Conservation (phyloP, 1,140 invertebrate species). For the Drosophila athabasca region DNA sequence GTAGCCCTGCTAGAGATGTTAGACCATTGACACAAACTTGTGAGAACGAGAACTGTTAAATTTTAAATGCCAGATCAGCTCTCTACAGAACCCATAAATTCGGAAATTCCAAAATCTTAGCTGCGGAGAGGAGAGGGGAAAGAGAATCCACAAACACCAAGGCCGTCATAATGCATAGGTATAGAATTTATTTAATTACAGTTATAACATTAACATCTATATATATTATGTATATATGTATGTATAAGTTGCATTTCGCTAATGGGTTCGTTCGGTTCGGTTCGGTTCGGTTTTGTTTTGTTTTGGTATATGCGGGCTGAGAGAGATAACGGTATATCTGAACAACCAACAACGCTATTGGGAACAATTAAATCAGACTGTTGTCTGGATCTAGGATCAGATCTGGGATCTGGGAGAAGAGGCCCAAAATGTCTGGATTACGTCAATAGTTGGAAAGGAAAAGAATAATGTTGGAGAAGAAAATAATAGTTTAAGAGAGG, state of each 20-base stretch:
- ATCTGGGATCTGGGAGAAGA: background rate
- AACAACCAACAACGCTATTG: conserved; percentile 40
- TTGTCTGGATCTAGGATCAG: background rate
- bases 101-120: too few species aligned
- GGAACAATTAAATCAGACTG: background rate
- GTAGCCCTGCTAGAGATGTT: too few species aligned
- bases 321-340: conserved; percentile 39
- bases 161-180: conserved; percentile 60
- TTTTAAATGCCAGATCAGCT: too few species aligned
- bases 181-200: conserved; percentile 82
- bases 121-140: too few species aligned
- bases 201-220: conserved; percentile 81
- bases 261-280: conserved; percentile 37
- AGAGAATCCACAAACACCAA: too few species aligned
- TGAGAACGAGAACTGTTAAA: too few species aligned
- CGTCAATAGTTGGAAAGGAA: conserved; percentile 24
- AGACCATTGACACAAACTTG: too few species aligned
- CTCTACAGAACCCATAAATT: too few species aligned
- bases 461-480: too few species aligned
- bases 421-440: background rate
- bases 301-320: conserved; percentile 38
- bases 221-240: conserved; percentile 76
- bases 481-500: too few species aligned
- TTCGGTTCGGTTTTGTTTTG: conserved; percentile 12
- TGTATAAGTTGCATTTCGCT: conserved; percentile 75